Conservation (phyloP, 2,888 invertebrate genomes). For the Agrotis segetum region DNA sequence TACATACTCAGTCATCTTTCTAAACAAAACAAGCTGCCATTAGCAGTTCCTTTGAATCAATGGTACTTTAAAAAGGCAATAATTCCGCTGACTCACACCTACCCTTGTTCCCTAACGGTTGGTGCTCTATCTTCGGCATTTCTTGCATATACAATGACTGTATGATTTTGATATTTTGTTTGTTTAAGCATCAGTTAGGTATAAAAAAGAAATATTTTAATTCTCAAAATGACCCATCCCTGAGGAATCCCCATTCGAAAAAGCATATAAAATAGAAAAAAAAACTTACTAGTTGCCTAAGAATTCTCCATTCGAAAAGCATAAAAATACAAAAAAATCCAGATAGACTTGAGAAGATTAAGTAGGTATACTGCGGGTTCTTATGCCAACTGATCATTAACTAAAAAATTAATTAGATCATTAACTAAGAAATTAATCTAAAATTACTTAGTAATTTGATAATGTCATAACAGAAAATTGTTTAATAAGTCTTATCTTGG, state of each 20-base stretch:
- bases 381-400: neutral
- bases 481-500: slow-evolving; percentile 11
- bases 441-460: neutral
- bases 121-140: slow-evolving; percentile 75
- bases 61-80: slow-evolving; percentile 83
- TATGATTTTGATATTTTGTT: slow-evolving; percentile 72
- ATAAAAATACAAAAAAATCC: too few species aligned
- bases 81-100: slow-evolving; percentile 86
- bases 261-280: too few species aligned
- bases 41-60: slow-evolving; percentile 85
- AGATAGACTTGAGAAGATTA: too few species aligned
- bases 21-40: slow-evolving; percentile 85
- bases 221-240: neutral
- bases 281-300: too few species aligned
- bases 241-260: too few species aligned
- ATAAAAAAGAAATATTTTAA: slow-evolving; percentile 19
- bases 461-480: slow-evolving; percentile 33
- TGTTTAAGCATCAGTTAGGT: slow-evolving; percentile 56
- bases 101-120: slow-evolving; percentile 79
- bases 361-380: neutral
- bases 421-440: too few species aligned
- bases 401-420: too few species aligned
- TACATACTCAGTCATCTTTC: slow-evolving; percentile 80
- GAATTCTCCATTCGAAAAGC: too few species aligned
- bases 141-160: slow-evolving; percentile 63